Percentiles rank a stretch among this genome's conserved stretches.
These are phyloP conservation scores for Chionoecetes opilio DNA, from an alignment of 1,140 invertebrate genomes.

Conservation along the genomic window DNA sequence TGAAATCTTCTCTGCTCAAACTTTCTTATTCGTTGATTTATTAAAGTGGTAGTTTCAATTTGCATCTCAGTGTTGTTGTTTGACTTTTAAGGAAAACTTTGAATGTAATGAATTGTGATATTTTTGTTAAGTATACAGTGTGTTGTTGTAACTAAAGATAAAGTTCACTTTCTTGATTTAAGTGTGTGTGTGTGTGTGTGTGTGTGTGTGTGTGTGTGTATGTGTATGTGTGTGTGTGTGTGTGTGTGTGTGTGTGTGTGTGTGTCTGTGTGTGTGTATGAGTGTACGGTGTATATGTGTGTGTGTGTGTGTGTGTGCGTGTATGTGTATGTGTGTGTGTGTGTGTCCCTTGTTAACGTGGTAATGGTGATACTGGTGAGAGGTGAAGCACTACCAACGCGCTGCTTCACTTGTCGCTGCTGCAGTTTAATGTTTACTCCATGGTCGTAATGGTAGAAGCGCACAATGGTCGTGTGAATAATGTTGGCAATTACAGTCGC, in stretches of 20 bases:
- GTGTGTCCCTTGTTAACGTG: too few species aligned
- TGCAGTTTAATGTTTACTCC: too few species aligned
- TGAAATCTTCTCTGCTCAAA: background rate
- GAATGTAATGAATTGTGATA: background rate
- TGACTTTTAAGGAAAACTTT: background rate
- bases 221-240: background rate
- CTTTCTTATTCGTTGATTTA: background rate
- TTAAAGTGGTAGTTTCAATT: background rate
- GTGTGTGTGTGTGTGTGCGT: too few species aligned
- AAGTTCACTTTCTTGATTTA: background rate
- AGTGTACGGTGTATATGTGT: background rate
- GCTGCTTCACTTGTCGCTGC: too few species aligned
- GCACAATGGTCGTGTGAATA: background rate
- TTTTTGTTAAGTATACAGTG: background rate
- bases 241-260: background rate
- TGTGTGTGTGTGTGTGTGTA: slow-evolving; percentile 18
- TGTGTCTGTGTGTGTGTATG: background rate
- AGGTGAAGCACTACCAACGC: too few species aligned
- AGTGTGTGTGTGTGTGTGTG: slow-evolving; percentile 14
- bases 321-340: too few species aligned
- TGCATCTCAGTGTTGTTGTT: background rate
- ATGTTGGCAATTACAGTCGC: background rate
- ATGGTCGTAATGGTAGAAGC: background rate
- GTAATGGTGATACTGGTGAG: too few species aligned
- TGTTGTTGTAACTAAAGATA: background rate